Evolutionary conservation across 2,888 invertebrate species (phyloP), one percentile per base, ranked within the genome.

Genomic region (Pseudanteris insignis): DNA sequence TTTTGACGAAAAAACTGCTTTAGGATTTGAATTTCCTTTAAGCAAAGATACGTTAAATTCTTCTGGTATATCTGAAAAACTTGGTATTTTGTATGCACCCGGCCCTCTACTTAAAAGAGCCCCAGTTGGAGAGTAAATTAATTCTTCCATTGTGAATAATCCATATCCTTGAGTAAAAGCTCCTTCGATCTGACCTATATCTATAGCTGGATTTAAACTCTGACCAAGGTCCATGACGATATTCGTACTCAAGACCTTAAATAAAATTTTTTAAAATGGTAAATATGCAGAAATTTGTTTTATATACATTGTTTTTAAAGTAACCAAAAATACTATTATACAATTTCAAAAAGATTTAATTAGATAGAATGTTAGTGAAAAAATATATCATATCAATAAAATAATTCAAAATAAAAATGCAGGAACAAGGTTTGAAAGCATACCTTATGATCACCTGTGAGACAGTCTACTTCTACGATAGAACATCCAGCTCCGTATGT

Each of bases 151-250:
- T 0, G 91, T 90, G 71, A 91, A 94, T 44, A 96, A 78, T 0
- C 95, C 96, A 73, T 94, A 93, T 0, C 96, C 96, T 83, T 95
- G 95, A 75, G 92, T 86, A 72, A 94, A 96, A 0, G 86, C 96
- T 1, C 96, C 96, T 82, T 96, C 96, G 24, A 96, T 89, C 83
- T 96, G 96, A 0, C 96, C 96, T 66, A 96, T 90, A 73, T 96
- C 96, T 65, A 96, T 92, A 1, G 95, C 94, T 1, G 96, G 96
- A 80, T 96, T 96, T 37, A 96, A 81, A 79, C 94, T 94, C 67
- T 90, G 89, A 1, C 95, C 96, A 66, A 96, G 84, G 81, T 96
- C 96, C 94, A 96, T 95, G 0, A 96, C 94, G 67, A 96, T 94
- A 71, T 96, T 93, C 0, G 91, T 90, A 71, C 89, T 85, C 26